phyloP scores from a whole-genome alignment of 2,797 vertebrate genomes.

The Gephyroberyx darwinii region DNA sequence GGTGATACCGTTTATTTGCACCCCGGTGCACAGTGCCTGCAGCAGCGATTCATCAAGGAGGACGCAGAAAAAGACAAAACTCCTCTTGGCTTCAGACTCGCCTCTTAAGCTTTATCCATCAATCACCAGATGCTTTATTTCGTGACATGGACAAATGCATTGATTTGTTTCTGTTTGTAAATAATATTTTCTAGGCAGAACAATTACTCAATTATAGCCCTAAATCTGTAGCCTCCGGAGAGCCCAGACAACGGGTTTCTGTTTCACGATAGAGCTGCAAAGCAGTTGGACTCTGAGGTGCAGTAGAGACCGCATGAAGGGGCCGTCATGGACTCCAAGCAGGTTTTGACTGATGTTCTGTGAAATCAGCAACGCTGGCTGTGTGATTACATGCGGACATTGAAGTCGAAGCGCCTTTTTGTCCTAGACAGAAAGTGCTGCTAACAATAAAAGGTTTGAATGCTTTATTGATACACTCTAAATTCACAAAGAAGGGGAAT shows the following conservation, averaged over 20 bases:
- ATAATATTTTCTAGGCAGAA: conserved; percentile 51
- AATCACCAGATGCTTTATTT: conserved; percentile 75
- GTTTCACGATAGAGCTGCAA: conserved; percentile 2
- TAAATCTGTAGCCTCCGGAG: conserved; percentile 66
- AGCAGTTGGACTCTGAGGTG: conserved; percentile 13
- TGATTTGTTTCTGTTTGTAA: conserved; percentile 41
- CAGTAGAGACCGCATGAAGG: conserved; percentile 15
- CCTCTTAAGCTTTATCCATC: conserved; percentile 78
- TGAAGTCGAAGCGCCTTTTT: conserved; percentile 8
- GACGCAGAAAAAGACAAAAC: background rate
- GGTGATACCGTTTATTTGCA: conserved; percentile 39
- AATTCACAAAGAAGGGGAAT: background rate
- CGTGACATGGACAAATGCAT: conserved; percentile 40
- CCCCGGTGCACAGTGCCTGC: conserved; percentile 75
- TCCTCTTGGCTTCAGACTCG: conserved; percentile 50
- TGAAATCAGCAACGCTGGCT: conserved; percentile 8
- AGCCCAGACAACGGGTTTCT: background rate
- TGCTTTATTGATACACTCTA: conserved; percentile 67
- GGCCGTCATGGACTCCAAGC: background rate
- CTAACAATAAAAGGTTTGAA: conserved; percentile 54
- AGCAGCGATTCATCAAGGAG: conserved; percentile 47
- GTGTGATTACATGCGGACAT: conserved; percentile 5
- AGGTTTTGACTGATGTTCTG: conserved; percentile 23
- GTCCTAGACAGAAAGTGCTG: conserved; percentile 18
- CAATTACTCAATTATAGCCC: conserved; percentile 38